Evolutionary conservation across 2,797 vertebrate genomes (phyloP), one percentile per base, ranked within the genome.

Genomic region (Gallinago stenura): DNA sequence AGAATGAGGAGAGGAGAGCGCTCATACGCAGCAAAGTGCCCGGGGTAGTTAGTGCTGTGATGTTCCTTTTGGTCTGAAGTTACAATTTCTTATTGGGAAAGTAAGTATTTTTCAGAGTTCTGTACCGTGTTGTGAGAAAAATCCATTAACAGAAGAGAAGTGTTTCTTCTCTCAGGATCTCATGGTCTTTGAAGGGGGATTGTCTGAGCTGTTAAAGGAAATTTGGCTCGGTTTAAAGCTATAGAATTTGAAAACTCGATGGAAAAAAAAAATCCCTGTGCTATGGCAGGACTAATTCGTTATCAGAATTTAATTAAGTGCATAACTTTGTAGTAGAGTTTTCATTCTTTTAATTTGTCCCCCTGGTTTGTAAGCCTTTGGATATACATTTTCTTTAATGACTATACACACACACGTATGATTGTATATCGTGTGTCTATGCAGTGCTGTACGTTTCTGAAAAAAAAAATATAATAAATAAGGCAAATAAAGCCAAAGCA

Each of bases 381-480:
- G 33, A 7, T 16, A 37, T 1, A 43, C 18, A 10, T 50, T 43
- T 58, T 30, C n/a, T 45, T 54, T 50, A 31, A 14, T 54, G 18
- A 13, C 19, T 37, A 3, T 25, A 33, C 2, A 6, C 10, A 6
- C 10, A 20, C 6, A 31, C 15, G 4, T 15, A 30, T n/a, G 22
- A 24, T 9, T 70, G 10, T 37, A 19, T 26, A 1, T 4, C 3
- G 6, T 56, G 6, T 33, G 12, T 64, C 16, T 43, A 17, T 35
- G 10, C 7, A 43, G 13, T 5, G 35, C 28, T 21, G 13, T 1
- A 14, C 6, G 0, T 17, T 75, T 54, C 24, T 26, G 78, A 0
- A 19, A 39, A 72, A 50, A 43, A 25, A 43, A 30, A 37, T 37
- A 9, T n/a, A n/a, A n/a, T n/a, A 31, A 18, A 9, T 26, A 45